Percentiles rank a stretch among this genome's conserved stretches.
These are phyloP conservation scores for Diogma glabrata DNA, from an alignment of 2,888 invertebrate species.

Conservation along the genomic window DNA sequence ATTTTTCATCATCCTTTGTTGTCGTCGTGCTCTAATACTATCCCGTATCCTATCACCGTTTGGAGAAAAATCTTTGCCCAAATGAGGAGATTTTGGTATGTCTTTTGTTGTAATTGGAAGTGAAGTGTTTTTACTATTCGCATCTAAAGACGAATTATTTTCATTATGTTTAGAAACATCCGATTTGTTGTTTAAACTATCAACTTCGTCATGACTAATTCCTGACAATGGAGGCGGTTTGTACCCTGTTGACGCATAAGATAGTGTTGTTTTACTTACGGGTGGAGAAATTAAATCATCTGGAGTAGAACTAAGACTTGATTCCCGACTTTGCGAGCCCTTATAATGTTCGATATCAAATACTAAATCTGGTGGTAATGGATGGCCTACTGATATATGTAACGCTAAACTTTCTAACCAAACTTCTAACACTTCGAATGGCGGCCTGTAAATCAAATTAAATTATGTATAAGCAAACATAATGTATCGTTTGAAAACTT, in stretches of 20 bases:
- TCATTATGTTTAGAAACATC: background rate
- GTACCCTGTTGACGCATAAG: background rate
- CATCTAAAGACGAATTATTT: background rate
- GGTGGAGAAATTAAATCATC: conserved; percentile 32
- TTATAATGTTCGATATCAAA: conserved; percentile 64
- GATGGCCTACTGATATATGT: conserved; percentile 52
- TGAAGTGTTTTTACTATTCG: conserved; percentile 3
- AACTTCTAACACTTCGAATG: conserved; percentile 80
- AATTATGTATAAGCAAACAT: conserved; percentile 5
- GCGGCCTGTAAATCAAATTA: conserved; percentile 47
- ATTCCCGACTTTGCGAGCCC: conserved; percentile 35
- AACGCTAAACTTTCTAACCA: conserved; percentile 74
- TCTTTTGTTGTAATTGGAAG: conserved; percentile 20
- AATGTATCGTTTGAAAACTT: conserved; percentile 16
- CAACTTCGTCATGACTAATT: background rate
- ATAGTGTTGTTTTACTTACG: conserved; percentile 9
- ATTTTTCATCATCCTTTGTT: conserved; percentile 23
- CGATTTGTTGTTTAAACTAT: background rate
- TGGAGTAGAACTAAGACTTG: conserved; percentile 32
- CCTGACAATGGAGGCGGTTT: background rate
- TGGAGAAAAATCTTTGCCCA: conserved; percentile 36
- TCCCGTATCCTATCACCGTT: conserved; percentile 35
- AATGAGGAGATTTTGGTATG: conserved; percentile 36
- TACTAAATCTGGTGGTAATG: conserved; percentile 53
- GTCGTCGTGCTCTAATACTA: conserved; percentile 33